Base-by-base conservation (phyloP, 2,113 vertebrate genomes). In the Bostrychus sinensis region DNA sequence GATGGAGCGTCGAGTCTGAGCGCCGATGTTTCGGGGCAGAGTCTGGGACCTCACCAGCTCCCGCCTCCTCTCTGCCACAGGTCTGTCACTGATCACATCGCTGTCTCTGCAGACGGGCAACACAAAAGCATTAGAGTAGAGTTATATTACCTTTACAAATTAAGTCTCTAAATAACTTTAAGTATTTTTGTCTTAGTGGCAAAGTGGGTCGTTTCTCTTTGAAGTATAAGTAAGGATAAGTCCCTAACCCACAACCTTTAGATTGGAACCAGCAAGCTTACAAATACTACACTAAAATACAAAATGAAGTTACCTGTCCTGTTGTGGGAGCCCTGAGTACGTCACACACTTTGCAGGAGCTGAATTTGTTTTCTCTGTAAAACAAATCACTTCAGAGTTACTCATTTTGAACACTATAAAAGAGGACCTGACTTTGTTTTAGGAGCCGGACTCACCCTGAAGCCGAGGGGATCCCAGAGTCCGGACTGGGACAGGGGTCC, bases 41-140 rank as follows among this genome's bases (percentile, higher is more conserved):
- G 96, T 99, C 90, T 98, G 97, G 5, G 97, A 99, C 58, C 97
- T 91, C 81, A 98, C 94, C 54, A 99, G 86, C 82, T 97, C 95
- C 14, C 94, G 77, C 37, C 93, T 94, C 58, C 89, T 92, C 80
- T 97, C 96, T 30, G 82, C 92, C 0, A 70, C 80, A 0, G 83
- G 70, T 66, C 60, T 70, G 7, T 90, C 91, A 38, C 80, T 57
- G 61, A 62, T 74, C 41, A 62, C 57, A 20, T 90, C 88, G 20
- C 38, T 9, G 17, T 86, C 85, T 66, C 91, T 94, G 81, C 14
- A 56, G 32, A 62, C 78, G 1, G 13, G 37, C 28, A 28, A 43
- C 43, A 57, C 39, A 72, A 7, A 50, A 5, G 41, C 2, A 17
- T 82, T 28, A 79, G 25, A 59, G n/a, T n/a, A n/a, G n/a, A n/a